Conservation (phyloP, 2,113 vertebrate species). For the Sander lucioperca region DNA sequence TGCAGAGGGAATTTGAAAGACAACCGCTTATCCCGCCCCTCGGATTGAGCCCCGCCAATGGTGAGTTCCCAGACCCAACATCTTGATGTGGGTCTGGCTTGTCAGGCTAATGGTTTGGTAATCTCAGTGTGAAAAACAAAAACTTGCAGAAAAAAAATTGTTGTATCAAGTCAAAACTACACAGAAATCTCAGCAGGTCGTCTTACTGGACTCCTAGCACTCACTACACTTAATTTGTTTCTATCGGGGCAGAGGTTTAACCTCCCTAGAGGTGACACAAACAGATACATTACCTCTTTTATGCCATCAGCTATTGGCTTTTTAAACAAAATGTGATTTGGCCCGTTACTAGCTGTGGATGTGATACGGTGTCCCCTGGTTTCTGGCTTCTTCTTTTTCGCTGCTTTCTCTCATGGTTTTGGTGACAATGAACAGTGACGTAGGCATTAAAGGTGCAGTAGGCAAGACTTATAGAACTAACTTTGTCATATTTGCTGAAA, state of each 20-base stretch:
- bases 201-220: neutral
- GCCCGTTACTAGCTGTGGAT: neutral
- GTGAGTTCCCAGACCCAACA: no score
- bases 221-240: neutral
- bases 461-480: no score
- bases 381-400: neutral
- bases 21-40: no score
- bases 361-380: neutral
- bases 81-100: no score
- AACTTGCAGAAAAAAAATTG: neutral
- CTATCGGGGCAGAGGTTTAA: neutral
- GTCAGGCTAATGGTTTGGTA: neutral
- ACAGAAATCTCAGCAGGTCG: neutral
- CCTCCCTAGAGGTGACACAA: neutral
- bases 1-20: no score
- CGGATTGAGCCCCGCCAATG: no score
- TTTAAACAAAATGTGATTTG: slow-evolving; percentile 1
- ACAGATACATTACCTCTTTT: no score
- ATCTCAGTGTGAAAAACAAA: neutral
- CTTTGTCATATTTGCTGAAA: no score
- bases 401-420: neutral
- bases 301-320: neutral
- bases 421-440: neutral
- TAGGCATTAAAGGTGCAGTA: no score
- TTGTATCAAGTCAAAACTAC: neutral